Percentiles rank a stretch among this genome's conserved stretches.
phyloP scores from a whole-genome alignment of 2,888 invertebrate species.

The Archips xylosteana region DNA sequence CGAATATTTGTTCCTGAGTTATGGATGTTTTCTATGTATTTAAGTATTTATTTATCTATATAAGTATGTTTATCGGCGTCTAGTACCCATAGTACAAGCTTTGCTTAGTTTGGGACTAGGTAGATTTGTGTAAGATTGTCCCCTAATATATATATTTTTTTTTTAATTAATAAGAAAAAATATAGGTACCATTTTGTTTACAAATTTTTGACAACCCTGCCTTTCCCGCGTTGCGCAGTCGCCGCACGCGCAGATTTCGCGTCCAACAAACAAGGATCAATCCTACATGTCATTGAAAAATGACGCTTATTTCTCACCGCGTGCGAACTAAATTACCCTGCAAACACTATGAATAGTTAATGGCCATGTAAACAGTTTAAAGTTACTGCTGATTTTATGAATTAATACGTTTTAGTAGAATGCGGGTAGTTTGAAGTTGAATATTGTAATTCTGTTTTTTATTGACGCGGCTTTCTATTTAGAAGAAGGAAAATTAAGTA shows the following conservation, averaged over 20 bases:
- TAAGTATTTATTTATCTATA: too few species aligned
- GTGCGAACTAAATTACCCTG: background rate
- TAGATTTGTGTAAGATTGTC: too few species aligned
- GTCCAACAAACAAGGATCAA: slow-evolving; percentile 41
- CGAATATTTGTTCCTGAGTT: too few species aligned
- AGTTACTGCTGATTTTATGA: slow-evolving; percentile 25
- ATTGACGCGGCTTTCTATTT: background rate
- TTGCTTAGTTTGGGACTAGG: too few species aligned
- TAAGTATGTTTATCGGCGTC: too few species aligned
- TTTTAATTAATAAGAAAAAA: too few species aligned
- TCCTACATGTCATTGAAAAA: slow-evolving; percentile 7
- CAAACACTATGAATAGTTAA: slow-evolving; percentile 11
- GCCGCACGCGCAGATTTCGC: slow-evolving; percentile 42
- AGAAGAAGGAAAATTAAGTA: background rate
- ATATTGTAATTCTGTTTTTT: background rate
- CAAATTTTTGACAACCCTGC: background rate
- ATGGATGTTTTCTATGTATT: too few species aligned
- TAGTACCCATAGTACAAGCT: too few species aligned
- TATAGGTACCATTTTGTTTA: background rate
- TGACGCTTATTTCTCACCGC: background rate
- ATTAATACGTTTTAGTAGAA: slow-evolving; percentile 25
- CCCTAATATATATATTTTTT: too few species aligned
- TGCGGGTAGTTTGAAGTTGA: background rate
- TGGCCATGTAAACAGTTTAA: slow-evolving; percentile 26
- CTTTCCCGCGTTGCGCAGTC: slow-evolving; percentile 40